Base-by-base conservation (phyloP, 2,797 vertebrate genomes). In the Xiphophorus birchmanni region DNA sequence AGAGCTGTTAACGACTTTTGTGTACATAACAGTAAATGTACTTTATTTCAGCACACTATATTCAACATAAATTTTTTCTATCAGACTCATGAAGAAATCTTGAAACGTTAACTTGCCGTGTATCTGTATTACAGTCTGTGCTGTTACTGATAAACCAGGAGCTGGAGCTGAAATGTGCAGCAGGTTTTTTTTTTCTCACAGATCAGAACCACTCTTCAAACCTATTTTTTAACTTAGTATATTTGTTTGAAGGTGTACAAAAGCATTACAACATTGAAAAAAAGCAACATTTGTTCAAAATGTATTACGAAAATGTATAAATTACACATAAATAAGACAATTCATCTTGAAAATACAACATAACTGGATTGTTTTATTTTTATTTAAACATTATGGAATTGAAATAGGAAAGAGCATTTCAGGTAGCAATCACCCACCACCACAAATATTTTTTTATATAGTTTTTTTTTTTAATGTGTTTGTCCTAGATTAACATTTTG, bases 1-100 rank as follows among this genome's bases (percentile, higher is more conserved):
- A 26, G 45, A 83, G 76, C 29, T 58, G 73, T 84, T 86, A 65
- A 37, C 1, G 2, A 63, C 13, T 35, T 35, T 17, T 63, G 5
- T 63, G 32, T 17, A 29, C 12, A 29, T 12, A 58, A 58, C 12
- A 13, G 26, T 60, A 5, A 60, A 29, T 60, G 56, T 60, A 15
- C 26, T 56, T n/a, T 32, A 29, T 32, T 56, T 10, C 54, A 56
- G 10, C 9, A 12, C 23, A 26, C 54, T 56, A 54, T 26, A 5
- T 23, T 23, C 54, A 56, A n/a, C 54, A 56, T 26, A 12, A 12
- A n/a, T 56, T 32, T 13, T n/a, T 60, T 13, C 12, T 60, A 32
- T 60, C 0, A 32, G 8, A 65, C 32, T 17, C 7, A 63, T 63
- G 37, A 65, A 65, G 6, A 63, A 35, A 35, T 17, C 15, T 18